phyloP scores from a whole-genome alignment of 2,888 invertebrate genomes.

The Catocala fraxini region DNA sequence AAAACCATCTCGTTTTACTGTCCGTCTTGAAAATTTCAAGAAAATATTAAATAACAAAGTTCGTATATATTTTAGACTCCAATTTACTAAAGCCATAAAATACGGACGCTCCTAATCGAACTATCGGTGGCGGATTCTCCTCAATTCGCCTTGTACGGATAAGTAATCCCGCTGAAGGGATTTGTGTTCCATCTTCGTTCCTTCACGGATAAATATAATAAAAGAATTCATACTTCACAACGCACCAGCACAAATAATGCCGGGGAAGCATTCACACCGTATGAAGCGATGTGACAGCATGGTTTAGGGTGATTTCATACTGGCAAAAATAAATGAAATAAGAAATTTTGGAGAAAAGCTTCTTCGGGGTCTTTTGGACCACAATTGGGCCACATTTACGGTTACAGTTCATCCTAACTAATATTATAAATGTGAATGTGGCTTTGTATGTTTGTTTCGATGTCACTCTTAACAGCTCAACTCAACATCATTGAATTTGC shows the following conservation, averaged over 20 bases:
- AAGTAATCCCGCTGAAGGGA: conserved; percentile 42
- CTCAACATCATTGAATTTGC: too few species aligned
- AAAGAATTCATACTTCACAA: conserved; percentile 44
- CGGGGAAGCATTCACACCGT: conserved; percentile 5
- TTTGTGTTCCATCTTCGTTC: conserved; percentile 40
- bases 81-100: conserved; percentile 29
- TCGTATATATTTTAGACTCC: conserved; percentile 2
- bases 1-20: neutral
- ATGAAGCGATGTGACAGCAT: conserved; percentile 2
- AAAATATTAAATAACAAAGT: conserved; percentile 7
- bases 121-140: conserved; percentile 30
- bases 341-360: too few species aligned
- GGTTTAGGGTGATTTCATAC: neutral
- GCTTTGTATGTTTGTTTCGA: too few species aligned
- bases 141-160: conserved; percentile 34
- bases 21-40: neutral
- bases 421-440: too few species aligned
- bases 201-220: conserved; percentile 45
- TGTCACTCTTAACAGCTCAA: too few species aligned
- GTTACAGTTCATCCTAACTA: too few species aligned
- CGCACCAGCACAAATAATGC: conserved; percentile 20
- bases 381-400: too few species aligned
- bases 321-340: too few species aligned
- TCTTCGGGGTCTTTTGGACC: too few species aligned
- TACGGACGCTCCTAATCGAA: conserved; percentile 33